Evolutionary conservation across 2,888 invertebrate species (phyloP).

Genomic region (Iselma pallidipennis): DNA sequence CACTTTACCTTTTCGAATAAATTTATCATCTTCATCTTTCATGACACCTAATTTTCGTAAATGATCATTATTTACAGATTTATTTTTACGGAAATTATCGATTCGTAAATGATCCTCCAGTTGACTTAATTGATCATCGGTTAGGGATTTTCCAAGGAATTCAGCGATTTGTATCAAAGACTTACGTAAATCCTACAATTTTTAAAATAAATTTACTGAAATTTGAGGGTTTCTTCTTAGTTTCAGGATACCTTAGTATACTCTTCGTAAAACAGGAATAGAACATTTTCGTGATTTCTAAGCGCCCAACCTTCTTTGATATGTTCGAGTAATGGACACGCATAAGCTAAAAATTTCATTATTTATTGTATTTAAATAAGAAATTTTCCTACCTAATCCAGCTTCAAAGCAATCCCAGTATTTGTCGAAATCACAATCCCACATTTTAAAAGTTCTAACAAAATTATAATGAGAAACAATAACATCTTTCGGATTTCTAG

Average conservation of each 20-base stretch:
- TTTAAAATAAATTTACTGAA: too few species aligned
- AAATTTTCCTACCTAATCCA: not conserved
- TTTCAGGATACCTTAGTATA: not conserved
- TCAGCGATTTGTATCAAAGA: constrained; percentile 62
- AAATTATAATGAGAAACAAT: constrained; percentile 73
- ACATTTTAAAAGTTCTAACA: not conserved
- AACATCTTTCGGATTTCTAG: constrained; percentile 78
- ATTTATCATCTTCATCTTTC: constrained; percentile 61
- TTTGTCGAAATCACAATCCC: not conserved
- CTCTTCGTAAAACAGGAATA: constrained; percentile 77
- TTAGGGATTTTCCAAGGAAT: constrained; percentile 64
- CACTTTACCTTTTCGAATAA: constrained; percentile 67
- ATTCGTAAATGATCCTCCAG: constrained; percentile 76
- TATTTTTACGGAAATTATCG: constrained; percentile 79
- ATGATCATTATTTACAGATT: constrained; percentile 72
- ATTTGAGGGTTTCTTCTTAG: too few species aligned
- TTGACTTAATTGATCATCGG: constrained; percentile 61
- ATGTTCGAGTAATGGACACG: constrained; percentile 70
- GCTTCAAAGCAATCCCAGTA: constrained; percentile 1
- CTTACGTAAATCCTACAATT: constrained; percentile 60
- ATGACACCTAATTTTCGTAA: constrained; percentile 65
- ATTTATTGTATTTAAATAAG: constrained; percentile 58
- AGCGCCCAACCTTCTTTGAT: constrained; percentile 71
- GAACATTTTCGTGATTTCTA: constrained; percentile 65
- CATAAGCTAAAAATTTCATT: not conserved